phyloP scores from a whole-genome alignment of 1,140 invertebrate species.

The Anadara kagoshimensis region DNA sequence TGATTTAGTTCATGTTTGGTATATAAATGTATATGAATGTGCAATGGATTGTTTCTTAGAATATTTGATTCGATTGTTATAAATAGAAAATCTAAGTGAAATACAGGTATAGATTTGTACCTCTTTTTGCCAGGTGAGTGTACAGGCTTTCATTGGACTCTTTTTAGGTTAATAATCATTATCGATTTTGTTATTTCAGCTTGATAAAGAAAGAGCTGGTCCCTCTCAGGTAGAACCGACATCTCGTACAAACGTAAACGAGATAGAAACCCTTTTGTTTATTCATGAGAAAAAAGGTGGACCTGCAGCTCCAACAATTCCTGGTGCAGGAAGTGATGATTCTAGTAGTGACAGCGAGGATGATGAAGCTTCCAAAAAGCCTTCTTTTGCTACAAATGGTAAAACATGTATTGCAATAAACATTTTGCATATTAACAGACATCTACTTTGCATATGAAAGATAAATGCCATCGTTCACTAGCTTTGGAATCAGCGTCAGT shows the following conservation, averaged over 20 bases:
- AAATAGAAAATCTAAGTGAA: too few relatives aligned
- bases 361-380: slow-evolving; percentile 21
- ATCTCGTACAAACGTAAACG: slow-evolving; percentile 77
- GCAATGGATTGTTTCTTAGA: too few relatives aligned
- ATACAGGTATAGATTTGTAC: too few relatives aligned
- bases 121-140: too few relatives aligned
- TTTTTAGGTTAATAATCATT: background rate
- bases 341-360: slow-evolving; percentile 55
- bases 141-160: background rate
- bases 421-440: background rate
- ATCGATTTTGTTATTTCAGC: background rate
- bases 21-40: too few relatives aligned
- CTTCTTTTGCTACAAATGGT: slow-evolving; percentile 6
- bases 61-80: too few relatives aligned
- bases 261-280: slow-evolving; percentile 92
- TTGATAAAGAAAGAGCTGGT: background rate
- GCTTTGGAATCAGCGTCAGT: too few relatives aligned
- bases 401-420: background rate
- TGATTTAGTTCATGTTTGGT: too few relatives aligned
- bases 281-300: slow-evolving; percentile 89
- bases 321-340: slow-evolving; percentile 36
- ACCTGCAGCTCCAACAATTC: slow-evolving; percentile 39
- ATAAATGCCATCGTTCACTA: too few relatives aligned
- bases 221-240: slow-evolving; percentile 33
- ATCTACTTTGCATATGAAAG: too few relatives aligned